phyloP scores from a whole-genome alignment of 2,113 vertebrate genomes.

The Deroptyus accipitrinus region DNA sequence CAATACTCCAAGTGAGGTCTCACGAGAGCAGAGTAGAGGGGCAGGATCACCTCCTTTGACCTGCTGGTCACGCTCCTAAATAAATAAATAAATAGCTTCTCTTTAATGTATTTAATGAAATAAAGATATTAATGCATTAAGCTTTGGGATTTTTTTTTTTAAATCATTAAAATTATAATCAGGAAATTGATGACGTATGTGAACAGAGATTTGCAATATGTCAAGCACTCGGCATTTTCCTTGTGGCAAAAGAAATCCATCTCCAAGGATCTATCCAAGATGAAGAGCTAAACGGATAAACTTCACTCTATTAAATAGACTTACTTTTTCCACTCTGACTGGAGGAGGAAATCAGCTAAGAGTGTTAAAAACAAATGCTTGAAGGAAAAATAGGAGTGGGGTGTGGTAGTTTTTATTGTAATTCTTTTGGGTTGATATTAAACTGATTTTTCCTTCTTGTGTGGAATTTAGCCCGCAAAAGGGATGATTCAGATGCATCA shows the following conservation, averaged over 20 bases:
- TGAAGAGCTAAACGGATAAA: conserved; percentile 38
- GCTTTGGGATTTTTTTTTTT: conserved; percentile 16
- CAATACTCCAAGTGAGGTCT: too few species aligned
- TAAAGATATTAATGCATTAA: conserved; percentile 40
- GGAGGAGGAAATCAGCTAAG: not conserved
- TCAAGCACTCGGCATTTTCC: not conserved
- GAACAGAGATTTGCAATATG: not conserved
- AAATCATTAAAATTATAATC: conserved; percentile 28
- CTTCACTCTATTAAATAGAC: conserved; percentile 32
- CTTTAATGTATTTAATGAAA: conserved; percentile 33
- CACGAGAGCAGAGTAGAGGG: too few species aligned
- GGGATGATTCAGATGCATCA: not conserved
- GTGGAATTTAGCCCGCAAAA: not conserved
- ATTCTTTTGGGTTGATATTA: not conserved
- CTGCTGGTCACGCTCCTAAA: too few species aligned
- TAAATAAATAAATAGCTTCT: not conserved
- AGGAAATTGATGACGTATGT: conserved; percentile 43
- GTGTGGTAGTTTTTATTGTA: not conserved
- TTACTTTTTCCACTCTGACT: not conserved
- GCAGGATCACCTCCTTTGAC: too few species aligned
- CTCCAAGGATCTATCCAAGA: conserved; percentile 42
- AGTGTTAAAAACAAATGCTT: not conserved
- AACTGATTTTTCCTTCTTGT: not conserved
- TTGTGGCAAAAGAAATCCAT: conserved; percentile 37
- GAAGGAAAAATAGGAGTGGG: not conserved